A percentile compares a stretch with the other conserved stretches of the same genome.
These are phyloP conservation scores for Paramormyrops kingsleyae DNA, from an alignment of 2,113 vertebrate species.

Conservation along the genomic window DNA sequence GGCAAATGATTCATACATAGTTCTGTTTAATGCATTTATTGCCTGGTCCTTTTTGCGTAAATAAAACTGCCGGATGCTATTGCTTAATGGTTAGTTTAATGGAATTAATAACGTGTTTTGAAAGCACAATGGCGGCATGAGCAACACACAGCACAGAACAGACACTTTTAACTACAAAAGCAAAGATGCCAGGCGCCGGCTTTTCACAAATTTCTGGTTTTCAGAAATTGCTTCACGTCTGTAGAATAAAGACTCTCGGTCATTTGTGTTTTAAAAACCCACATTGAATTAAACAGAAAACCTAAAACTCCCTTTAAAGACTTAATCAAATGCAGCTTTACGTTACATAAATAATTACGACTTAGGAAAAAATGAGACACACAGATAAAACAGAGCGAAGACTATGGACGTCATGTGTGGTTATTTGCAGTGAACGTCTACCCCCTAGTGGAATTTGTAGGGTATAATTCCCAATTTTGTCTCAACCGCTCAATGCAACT, in stretches of 20 bases:
- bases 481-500: neutral
- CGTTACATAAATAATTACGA: neutral
- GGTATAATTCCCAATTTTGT: neutral
- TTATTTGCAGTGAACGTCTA: neutral
- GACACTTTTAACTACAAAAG: neutral
- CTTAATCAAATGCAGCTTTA: neutral
- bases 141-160: neutral
- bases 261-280: neutral
- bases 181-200: neutral
- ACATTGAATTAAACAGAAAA: neutral
- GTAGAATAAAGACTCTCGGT: neutral
- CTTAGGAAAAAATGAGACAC: neutral
- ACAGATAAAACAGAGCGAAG: neutral
- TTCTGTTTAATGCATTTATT: neutral
- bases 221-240: neutral
- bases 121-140: neutral
- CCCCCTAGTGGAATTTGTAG: neutral
- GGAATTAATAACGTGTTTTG: neutral
- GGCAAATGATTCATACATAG: neutral
- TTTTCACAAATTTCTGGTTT: neutral
- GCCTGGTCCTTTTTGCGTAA: neutral
- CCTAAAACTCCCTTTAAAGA: slow-evolving; percentile 6
- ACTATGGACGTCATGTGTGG: neutral
- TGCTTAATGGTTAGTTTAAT: neutral
- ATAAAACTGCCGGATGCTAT: neutral